Conservation (phyloP, 1,140 invertebrate genomes). For the Aporrectodea caliginosa region DNA sequence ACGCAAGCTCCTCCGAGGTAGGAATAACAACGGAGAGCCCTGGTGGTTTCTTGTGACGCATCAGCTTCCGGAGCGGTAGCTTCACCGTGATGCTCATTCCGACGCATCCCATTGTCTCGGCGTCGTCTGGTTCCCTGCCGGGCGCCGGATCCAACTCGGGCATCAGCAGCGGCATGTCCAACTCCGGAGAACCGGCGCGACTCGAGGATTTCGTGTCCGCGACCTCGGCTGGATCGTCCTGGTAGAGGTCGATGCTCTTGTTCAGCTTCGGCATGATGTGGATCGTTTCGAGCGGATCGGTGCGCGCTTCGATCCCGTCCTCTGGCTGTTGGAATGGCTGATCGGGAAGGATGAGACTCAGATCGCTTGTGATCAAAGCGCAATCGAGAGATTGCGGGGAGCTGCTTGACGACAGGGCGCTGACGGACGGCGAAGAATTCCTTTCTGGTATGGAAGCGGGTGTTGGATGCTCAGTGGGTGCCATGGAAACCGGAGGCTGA, state of each 20-base stretch:
- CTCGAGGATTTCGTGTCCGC: too few species aligned
- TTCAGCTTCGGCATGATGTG: not conserved
- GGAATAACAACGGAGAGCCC: not conserved
- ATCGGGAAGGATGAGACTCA: not conserved
- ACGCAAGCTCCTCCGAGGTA: not conserved
- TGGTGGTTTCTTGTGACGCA: not conserved
- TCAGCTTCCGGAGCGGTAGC: not conserved
- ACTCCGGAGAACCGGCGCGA: not conserved
- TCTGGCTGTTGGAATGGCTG: not conserved
- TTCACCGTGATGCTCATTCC: not conserved
- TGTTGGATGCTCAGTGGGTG: too few species aligned
- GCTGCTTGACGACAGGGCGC: not conserved
- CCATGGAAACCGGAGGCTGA: too few species aligned
- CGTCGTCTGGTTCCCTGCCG: too few species aligned
- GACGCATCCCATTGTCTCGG: not conserved
- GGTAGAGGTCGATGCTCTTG: not conserved
- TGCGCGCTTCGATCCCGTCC: not conserved
- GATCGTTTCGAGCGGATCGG: not conserved
- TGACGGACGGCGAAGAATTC: not conserved
- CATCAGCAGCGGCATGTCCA: slow-evolving; percentile 1
- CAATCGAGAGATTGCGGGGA: not conserved
- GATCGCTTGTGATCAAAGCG: not conserved
- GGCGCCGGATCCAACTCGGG: not conserved
- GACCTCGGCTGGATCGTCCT: not conserved
- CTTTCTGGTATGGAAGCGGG: too few species aligned